These are phyloP conservation scores for Limnephilus marmoratus DNA, from an alignment of 2,888 invertebrate species.

Conservation along the genomic window DNA sequence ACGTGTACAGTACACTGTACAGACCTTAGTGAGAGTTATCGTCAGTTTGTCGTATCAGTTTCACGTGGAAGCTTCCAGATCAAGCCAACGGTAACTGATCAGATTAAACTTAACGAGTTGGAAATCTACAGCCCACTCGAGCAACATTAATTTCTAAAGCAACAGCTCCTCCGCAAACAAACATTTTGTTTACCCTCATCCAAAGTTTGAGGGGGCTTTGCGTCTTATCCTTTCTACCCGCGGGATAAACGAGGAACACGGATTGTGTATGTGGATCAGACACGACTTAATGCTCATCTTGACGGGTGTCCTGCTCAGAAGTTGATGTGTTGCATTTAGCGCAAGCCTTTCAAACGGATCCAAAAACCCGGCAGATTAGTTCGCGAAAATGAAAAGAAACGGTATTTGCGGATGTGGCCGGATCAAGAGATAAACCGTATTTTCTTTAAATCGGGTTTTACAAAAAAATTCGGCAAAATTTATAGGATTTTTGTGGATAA, in stretches of 20 bases:
- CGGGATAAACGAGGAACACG: neutral
- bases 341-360: neutral
- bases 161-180: neutral
- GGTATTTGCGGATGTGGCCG: neutral
- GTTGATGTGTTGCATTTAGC: slow-evolving; percentile 26
- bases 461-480: neutral
- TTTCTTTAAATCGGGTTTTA: neutral
- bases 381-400: neutral
- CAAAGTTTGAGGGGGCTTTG: neutral
- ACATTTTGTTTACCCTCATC: neutral
- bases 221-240: neutral
- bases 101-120: slow-evolving; percentile 40
- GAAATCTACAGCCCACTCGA: neutral
- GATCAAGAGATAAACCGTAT: neutral
- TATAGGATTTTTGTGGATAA: neutral
- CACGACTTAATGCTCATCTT: slow-evolving; percentile 18
- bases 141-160: neutral
- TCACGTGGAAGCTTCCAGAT: neutral
- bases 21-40: neutral
- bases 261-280: neutral
- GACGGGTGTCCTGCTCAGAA: slow-evolving; percentile 12
- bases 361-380: slow-evolving; percentile 4
- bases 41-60: neutral
- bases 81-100: slow-evolving; percentile 35
- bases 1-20: too few species aligned